Percentiles rank a stretch among this genome's conserved stretches.
These are phyloP conservation scores for Drosophila takahashii DNA, from an alignment of 1,140 invertebrate species.

Conservation along the genomic window DNA sequence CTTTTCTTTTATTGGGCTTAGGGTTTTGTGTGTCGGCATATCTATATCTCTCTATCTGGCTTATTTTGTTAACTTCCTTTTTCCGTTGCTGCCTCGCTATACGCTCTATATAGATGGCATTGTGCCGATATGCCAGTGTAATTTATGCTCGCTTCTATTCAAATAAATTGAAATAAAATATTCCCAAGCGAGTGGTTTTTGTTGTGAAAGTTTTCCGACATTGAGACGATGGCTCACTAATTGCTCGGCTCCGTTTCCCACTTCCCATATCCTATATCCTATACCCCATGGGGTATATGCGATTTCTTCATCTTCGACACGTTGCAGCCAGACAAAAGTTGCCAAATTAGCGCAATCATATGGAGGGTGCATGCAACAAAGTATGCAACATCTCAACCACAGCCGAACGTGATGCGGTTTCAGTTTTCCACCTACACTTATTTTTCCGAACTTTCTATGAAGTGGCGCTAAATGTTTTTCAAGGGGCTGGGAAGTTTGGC, in stretches of 20 bases:
- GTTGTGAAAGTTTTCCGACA: slow-evolving; percentile 48
- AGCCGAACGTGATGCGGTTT: slow-evolving; percentile 73
- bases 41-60: slow-evolving; percentile 78
- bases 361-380: slow-evolving; percentile 53
- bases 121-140: slow-evolving; percentile 65
- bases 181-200: slow-evolving; percentile 30
- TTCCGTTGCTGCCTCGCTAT: slow-evolving; percentile 67
- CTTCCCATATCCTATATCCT: background rate
- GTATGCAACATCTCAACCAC: slow-evolving; percentile 67
- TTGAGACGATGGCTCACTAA: slow-evolving; percentile 42
- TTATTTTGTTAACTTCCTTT: slow-evolving; percentile 83
- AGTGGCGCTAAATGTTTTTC: slow-evolving; percentile 2
- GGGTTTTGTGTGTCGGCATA: slow-evolving; percentile 64
- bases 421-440: slow-evolving; percentile 42
- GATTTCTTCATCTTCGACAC: slow-evolving; percentile 41
- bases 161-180: slow-evolving; percentile 81
- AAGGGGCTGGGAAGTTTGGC: slow-evolving; percentile 1
- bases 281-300: slow-evolving; percentile 15
- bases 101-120: slow-evolving; percentile 76
- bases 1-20: slow-evolving; percentile 76
- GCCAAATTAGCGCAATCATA: slow-evolving; percentile 70
- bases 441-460: slow-evolving; percentile 36
- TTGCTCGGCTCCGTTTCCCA: slow-evolving; percentile 18
- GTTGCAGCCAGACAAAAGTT: slow-evolving; percentile 48
- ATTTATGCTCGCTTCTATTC: slow-evolving; percentile 70